Evolutionary conservation across 2,797 vertebrate species (phyloP), one percentile per base, ranked within the genome.

Genomic region (Thripadectes ignobilis): DNA sequence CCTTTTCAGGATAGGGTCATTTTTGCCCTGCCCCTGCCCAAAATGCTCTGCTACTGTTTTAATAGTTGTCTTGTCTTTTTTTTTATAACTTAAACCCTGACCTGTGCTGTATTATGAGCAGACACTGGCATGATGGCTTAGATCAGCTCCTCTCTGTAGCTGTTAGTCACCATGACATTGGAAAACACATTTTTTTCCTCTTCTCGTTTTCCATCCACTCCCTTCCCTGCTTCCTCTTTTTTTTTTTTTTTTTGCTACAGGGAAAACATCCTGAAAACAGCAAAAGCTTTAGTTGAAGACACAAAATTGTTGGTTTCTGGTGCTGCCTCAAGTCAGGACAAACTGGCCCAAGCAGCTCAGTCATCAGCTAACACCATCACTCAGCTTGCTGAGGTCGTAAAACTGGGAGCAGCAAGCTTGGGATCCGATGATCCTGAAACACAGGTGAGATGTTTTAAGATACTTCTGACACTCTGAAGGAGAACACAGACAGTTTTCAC

Each of bases 211-310:
- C 43, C 12, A 48, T 91, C 43, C 12, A 48, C 20, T 55, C 48
- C 32, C 5, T 55, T 43, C 29, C 21, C 14, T 67, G 8, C 27
- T 46, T 71, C 57, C 26, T 66, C 10, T 67, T 66, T n/a, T 54
- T 23, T 26, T 34, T 66, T 66, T 38, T 39, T 46, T 46, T 27
- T 48, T 22, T 34, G 8, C 51, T 84, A 85, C 97, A 99, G 99
- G 97, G 99, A 99, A 97, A 99, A 98, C 97, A 99, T 99, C 88
- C 97, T 99, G 97, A 99, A 99, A 98, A 99, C 99, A 7, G 99
- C 99, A 95, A 99, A 99, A 97, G 98, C 99, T 49, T 97, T 99
- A 96, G 99, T 99, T 82, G 99, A 99, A 97, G 99, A 99, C 97
- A 99, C 99, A 36, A 99, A 99, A 95, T 97, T 99, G 94, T 97